Evolutionary conservation across 2,888 invertebrate genomes (phyloP), one percentile per base, ranked within the genome.

Genomic region (Noctua fimbriata): DNA sequence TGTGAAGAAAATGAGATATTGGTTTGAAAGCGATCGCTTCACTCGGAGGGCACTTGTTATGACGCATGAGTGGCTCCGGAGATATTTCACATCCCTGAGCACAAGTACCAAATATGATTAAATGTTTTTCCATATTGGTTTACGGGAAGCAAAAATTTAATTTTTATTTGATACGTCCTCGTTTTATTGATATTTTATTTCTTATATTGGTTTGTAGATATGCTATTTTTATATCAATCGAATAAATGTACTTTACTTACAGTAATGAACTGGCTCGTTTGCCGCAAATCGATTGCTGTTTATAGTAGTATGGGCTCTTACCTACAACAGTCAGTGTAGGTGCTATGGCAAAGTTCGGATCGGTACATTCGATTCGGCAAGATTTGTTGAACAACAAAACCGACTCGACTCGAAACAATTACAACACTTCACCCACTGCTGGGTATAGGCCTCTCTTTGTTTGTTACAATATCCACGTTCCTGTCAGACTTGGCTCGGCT

Each of bases 71-170:
- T 76, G 52, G 69, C 44, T 32, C 1, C 58, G 74, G 52, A 77
- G 85, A 87, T 87, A 72, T 87, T 77, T 85, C 82, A 87, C 88
- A 69, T 85, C 76, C 74, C 32, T 76, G 85, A 87, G 69, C 82
- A 76, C 76, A 81, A 85, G 81, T 73, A 81, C 69, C 28, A 77
- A 85, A 85, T 77, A 85, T 77, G 85, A 85, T 87, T 87, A 80
- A 79, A 85, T 85, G 73, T 76, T 85, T 80, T 70, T 69, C 69
- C 74, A 70, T 81, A 85, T 81, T 75, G 82, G 65, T 77, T 75
- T 65, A 67, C 44, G 47, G 60, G 16, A 41, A 72, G 71, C 73
- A 74, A 69, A 21, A 49, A 69, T 47, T 67, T 73, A 69, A 77
- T 73, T 81, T 80, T 67, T 69, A 70, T 76, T 85, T 69, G 55